A percentile compares a stretch with the other conserved stretches of the same genome.
Conservation (phyloP, 2,797 vertebrate species). For the Bovichtus variegatus region DNA sequence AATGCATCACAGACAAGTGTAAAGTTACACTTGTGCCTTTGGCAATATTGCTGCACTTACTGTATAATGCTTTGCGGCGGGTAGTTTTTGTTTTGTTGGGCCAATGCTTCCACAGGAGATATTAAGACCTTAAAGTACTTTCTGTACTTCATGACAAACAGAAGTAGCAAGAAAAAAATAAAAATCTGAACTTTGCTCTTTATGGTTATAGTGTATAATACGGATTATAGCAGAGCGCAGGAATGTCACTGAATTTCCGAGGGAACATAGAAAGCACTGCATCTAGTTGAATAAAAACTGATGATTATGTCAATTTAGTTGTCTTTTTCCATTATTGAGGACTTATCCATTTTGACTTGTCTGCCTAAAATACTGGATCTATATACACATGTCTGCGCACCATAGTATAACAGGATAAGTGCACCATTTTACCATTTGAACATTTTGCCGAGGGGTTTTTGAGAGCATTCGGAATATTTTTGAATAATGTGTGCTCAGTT, state of each 20-base stretch:
- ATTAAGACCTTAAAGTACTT: background rate
- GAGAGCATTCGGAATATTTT: background rate
- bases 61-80: constrained; percentile 20
- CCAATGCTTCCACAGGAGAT: background rate
- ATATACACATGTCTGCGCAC: background rate
- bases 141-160: background rate
- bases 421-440: background rate
- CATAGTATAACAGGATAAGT: background rate
- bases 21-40: constrained; percentile 32
- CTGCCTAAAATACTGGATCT: background rate
- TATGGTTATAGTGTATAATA: background rate
- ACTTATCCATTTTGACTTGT: background rate
- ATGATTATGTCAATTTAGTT: too few relatives aligned
- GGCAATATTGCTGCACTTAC: constrained; percentile 12
- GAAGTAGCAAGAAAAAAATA: background rate
- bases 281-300: background rate
- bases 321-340: background rate
- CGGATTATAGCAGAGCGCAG: background rate
- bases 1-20: constrained; percentile 21
- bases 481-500: background rate
- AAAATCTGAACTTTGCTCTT: background rate
- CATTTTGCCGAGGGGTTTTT: background rate
- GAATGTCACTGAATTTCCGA: background rate
- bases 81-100: constrained; percentile 5
- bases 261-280: background rate